A percentile compares a stretch with the other conserved stretches of the same genome.
These are phyloP conservation scores for Turritopsis rubra DNA, from an alignment of 30 jellyfish, hydroid and myxozoan species.

Conservation along the genomic window DNA sequence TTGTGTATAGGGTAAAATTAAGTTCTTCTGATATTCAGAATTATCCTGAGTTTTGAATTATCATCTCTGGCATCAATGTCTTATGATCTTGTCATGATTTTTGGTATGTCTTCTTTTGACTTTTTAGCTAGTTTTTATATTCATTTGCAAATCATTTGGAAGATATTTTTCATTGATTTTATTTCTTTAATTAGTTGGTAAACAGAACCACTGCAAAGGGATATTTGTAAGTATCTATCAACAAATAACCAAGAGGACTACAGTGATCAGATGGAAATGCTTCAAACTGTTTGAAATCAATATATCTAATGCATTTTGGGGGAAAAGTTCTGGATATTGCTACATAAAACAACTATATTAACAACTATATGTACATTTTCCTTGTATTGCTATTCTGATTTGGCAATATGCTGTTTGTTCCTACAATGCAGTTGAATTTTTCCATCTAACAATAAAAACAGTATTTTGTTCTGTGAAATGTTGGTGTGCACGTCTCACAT, in stretches of 20 bases:
- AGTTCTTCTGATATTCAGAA: conserved; percentile 4
- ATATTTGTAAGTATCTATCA: conserved; percentile 16
- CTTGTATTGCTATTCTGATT: neutral
- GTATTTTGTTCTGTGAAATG: no score
- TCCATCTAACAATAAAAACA: no score
- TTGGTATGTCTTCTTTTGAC: conserved; percentile 12
- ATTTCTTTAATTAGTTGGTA: conserved; percentile 4
- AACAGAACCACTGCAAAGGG: conserved; percentile 22
- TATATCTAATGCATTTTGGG: no score
- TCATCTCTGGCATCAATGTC: conserved; percentile 4
- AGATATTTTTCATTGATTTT: neutral
- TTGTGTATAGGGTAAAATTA: no score
- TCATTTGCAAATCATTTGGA: neutral
- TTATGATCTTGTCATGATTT: conserved; percentile 19
- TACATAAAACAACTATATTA: no score
- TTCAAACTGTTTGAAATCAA: no score
- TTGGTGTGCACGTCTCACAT: no score
- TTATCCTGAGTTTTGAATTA: conserved; percentile 13
- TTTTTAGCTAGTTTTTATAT: neutral
- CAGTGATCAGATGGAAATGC: no score
- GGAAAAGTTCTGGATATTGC: no score
- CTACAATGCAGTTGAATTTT: no score
- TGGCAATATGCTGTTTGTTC: neutral
- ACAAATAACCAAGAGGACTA: neutral
- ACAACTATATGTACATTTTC: no score